These are phyloP conservation scores for Enteromius unitaeniatus DNA, from an alignment of 2,797 vertebrate species.

Conservation along the genomic window DNA sequence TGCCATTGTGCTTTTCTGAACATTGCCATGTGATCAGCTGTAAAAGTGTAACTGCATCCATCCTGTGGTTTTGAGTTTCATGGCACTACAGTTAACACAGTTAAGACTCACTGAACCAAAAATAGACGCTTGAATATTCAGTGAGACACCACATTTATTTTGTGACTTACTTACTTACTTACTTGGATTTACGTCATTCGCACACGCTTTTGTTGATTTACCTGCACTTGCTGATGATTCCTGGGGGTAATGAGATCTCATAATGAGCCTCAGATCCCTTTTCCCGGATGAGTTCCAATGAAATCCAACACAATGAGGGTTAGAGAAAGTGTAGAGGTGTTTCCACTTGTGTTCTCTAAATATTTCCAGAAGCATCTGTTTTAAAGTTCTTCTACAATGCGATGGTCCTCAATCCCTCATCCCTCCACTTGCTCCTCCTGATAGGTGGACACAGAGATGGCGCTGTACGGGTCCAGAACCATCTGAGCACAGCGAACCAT, in stretches of 20 bases:
- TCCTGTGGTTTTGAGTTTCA: slow-evolving; percentile 23
- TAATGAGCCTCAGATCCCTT: not conserved
- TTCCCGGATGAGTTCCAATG: not conserved
- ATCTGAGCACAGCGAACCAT: slow-evolving; percentile 80
- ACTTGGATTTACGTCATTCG: not conserved
- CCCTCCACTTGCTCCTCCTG: slow-evolving; percentile 72
- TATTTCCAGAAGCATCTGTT: not conserved
- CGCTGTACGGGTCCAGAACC: slow-evolving; percentile 82
- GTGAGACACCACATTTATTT: not conserved
- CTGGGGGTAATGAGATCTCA: not conserved
- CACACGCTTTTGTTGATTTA: not conserved
- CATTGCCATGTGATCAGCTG: not conserved
- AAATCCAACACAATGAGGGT: not conserved
- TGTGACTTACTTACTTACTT: no score
- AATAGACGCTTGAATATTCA: slow-evolving; percentile 7
- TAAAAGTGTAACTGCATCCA: slow-evolving; percentile 26
- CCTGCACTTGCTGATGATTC: not conserved
- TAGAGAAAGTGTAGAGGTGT: not conserved
- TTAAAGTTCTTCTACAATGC: not conserved
- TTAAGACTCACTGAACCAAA: slow-evolving; percentile 42
- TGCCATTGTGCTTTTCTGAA: not conserved
- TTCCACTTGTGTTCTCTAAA: not conserved
- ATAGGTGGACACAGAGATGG: slow-evolving; percentile 72
- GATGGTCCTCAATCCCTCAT: slow-evolving; percentile 5
- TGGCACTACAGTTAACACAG: slow-evolving; percentile 8